phyloP scores from a whole-genome alignment of 1,140 invertebrate genomes.

The Scaptomyza graminum region DNA sequence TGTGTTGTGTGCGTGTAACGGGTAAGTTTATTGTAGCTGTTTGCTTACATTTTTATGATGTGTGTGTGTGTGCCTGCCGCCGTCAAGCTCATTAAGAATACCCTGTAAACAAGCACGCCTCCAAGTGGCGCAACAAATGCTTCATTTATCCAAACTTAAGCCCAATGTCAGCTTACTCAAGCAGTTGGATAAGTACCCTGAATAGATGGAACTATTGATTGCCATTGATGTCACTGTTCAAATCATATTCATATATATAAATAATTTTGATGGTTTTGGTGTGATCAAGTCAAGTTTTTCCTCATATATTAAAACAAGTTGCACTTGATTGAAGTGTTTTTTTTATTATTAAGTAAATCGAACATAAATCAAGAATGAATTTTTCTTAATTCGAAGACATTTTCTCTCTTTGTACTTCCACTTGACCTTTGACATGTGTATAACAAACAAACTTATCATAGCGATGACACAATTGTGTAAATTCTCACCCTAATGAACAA shows the following conservation, averaged over 20 bases:
- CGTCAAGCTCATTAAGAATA: slow-evolving; percentile 34
- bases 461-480: not conserved
- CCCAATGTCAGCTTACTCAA: slow-evolving; percentile 3
- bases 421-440: too few relatives aligned
- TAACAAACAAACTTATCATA: too few relatives aligned
- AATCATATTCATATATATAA: not conserved
- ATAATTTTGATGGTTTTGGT: not conserved
- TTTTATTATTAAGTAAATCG: too few relatives aligned
- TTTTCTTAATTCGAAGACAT: too few relatives aligned
- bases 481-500: not conserved
- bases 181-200: not conserved
- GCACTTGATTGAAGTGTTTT: too few relatives aligned
- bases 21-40: slow-evolving; percentile 33
- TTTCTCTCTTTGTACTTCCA: too few relatives aligned
- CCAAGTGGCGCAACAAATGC: slow-evolving; percentile 22
- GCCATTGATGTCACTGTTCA: not conserved
- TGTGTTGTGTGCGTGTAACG: slow-evolving; percentile 18
- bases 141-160: slow-evolving; percentile 12
- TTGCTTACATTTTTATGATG: slow-evolving; percentile 11
- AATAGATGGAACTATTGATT: slow-evolving; percentile 1
- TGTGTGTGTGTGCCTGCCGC: not conserved
- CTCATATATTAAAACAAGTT: too few relatives aligned
- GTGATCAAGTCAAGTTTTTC: too few relatives aligned
- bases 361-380: too few relatives aligned
- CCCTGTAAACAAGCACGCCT: slow-evolving; percentile 28